A percentile compares a stretch with the other conserved stretches of the same genome.
Conservation (phyloP, 2,113 vertebrate species). For the Mesembrinibis cayennensis region DNA sequence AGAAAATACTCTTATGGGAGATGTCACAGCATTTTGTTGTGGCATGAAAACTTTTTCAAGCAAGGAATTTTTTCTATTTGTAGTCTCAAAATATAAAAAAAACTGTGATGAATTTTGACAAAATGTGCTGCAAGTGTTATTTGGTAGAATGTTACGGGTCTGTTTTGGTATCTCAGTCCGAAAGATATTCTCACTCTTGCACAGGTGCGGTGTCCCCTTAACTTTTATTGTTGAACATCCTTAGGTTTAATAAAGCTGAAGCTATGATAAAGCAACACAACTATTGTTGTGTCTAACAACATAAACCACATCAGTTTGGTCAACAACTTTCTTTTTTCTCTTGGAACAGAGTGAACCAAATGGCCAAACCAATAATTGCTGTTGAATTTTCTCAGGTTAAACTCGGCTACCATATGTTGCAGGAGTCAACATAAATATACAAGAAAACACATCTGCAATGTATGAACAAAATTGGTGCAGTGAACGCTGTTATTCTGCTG, state of each 20-base stretch:
- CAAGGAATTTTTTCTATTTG: not conserved
- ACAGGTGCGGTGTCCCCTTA: not conserved
- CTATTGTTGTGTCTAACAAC: not conserved
- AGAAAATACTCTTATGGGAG: not conserved
- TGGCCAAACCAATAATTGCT: not conserved
- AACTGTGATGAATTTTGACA: not conserved
- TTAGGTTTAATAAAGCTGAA: not conserved
- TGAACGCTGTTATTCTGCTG: not conserved
- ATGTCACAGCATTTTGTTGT: not conserved
- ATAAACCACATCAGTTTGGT: not conserved
- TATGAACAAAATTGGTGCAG: not conserved
- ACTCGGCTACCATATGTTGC: not conserved
- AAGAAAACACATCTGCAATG: not conserved
- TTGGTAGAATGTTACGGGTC: not conserved
- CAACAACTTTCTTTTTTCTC: not conserved
- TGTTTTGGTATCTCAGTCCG: not conserved
- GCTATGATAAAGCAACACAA: not conserved
- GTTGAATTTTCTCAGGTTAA: not conserved
- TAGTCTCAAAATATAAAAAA: not conserved
- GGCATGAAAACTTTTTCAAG: accelerated
- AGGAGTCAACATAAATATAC: not conserved
- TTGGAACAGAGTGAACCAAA: not conserved
- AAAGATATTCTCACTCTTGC: not conserved
- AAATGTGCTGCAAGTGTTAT: not conserved
- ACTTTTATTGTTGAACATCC: not conserved